Evolutionary conservation across 30 jellyfish, hydroid and myxozoan genomes (phyloP), one percentile per base, ranked within the genome.

Genomic region (Pelagia noctiluca): DNA sequence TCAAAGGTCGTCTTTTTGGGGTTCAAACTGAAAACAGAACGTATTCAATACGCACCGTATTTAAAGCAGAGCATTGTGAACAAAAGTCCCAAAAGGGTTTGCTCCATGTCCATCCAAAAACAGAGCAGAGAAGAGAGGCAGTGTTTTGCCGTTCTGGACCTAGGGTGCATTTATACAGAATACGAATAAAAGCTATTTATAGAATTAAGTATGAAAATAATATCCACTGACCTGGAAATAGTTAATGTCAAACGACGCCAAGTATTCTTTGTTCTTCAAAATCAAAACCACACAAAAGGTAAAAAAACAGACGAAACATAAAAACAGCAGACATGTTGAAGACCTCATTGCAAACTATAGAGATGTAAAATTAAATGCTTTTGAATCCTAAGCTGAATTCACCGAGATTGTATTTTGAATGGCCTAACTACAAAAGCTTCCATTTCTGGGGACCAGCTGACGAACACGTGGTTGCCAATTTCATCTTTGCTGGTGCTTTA

Each of bases 251-350:
- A 82, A 22, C 19, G 71, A 11, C 21, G 80, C n/a, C 1, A 71
- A 47, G 19, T 68, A 82, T 1, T 82, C 86, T 12, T 48, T 67
- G 30, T 70, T 82, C 18, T 82, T 61, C 65, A 64, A 63, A 21
- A 82, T 24, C 47, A 28, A 49, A 25, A 70, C 63, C 19, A 53
- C 65, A 3, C 65, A 65, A 0, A 82, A 25, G 10, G 26, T 73
- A n/a, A 82, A 63, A 13, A 82, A 48, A 19, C 38, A n/a, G 23
- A 75, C 22, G 24, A 75, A 18, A 29, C 2, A 29, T 25, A 36
- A 66, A 66, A 23, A 26, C 21, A 29, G 25, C 7, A 66, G 31
- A 25, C 31, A 28, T 33, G 57, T 18, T 60, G 52, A 46, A 23
- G 49, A 8, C 5, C 10, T 18, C 79, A 29, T 66, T 66, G n/a